Evolutionary conservation across 2,888 invertebrate genomes (phyloP).

Genomic region (Thyatira batis): DNA sequence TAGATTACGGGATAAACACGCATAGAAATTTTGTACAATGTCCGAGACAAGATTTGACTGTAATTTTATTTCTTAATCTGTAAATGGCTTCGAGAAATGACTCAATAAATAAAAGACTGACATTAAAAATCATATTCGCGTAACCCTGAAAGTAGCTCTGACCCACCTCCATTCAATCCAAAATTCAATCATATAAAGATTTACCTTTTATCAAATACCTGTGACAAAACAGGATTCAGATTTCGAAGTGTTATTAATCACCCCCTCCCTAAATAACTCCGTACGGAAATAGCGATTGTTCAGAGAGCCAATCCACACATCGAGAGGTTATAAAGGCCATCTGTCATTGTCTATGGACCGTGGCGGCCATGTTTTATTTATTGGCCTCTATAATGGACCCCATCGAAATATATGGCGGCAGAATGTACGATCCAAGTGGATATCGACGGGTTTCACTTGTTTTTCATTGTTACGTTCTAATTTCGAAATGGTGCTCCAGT

Average conservation of each 20-base stretch:
- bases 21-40: too few species aligned
- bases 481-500: neutral
- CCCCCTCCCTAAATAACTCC: neutral
- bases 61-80: too few species aligned
- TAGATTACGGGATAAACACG: too few species aligned
- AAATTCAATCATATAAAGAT: too few species aligned
- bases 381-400: constrained; percentile 15
- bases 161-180: too few species aligned
- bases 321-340: constrained; percentile 41
- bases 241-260: neutral
- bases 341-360: constrained; percentile 42
- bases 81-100: too few species aligned
- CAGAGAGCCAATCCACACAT: constrained; percentile 13
- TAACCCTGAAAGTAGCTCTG: too few species aligned
- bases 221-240: neutral
- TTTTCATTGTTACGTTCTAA: neutral
- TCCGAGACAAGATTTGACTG: too few species aligned
- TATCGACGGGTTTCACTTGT: neutral
- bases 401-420: neutral
- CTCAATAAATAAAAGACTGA: too few species aligned
- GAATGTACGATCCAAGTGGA: neutral
- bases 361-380: constrained; percentile 46
- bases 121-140: too few species aligned
- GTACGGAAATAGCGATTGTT: neutral
- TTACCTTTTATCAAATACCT: neutral